Evolutionary conservation across 2,797 vertebrate genomes (phyloP).

Genomic region (Trematomus bernacchii): DNA sequence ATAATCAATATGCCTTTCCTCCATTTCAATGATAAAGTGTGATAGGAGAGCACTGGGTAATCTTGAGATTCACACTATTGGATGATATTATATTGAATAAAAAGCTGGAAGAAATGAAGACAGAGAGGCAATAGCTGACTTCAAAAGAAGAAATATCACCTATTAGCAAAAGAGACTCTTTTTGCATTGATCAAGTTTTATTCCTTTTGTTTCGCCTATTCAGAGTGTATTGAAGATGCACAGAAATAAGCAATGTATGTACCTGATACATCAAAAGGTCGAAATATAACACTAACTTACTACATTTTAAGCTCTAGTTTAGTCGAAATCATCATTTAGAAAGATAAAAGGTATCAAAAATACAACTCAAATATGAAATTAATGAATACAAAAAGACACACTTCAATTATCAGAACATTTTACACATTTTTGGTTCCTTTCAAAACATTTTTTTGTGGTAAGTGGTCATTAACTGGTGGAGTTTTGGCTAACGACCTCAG

Average conservation of each 20-base stretch:
- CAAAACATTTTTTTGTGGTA: background rate
- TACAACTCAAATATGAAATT: background rate
- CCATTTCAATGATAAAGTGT: constrained; percentile 9
- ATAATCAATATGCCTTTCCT: constrained; percentile 11
- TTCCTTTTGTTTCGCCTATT: background rate
- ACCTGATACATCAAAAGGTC: background rate
- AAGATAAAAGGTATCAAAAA: background rate
- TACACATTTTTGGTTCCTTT: background rate
- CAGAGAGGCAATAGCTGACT: background rate
- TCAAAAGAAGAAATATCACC: background rate
- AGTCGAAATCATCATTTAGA: background rate
- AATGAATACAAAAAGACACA: too few relatives aligned
- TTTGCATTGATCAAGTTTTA: background rate
- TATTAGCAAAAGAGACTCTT: background rate
- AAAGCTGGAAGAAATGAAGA: background rate
- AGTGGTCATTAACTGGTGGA: background rate
- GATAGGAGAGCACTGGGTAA: background rate
- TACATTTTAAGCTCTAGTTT: too few relatives aligned
- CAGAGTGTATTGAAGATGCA: background rate
- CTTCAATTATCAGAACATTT: too few relatives aligned
- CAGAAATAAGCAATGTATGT: background rate
- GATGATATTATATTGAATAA: background rate
- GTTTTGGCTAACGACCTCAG: constrained; percentile 19
- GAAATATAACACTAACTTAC: too few relatives aligned
- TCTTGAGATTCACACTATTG: background rate